Conservation (phyloP, 2,888 invertebrate genomes). For the Belgica antarctica region DNA sequence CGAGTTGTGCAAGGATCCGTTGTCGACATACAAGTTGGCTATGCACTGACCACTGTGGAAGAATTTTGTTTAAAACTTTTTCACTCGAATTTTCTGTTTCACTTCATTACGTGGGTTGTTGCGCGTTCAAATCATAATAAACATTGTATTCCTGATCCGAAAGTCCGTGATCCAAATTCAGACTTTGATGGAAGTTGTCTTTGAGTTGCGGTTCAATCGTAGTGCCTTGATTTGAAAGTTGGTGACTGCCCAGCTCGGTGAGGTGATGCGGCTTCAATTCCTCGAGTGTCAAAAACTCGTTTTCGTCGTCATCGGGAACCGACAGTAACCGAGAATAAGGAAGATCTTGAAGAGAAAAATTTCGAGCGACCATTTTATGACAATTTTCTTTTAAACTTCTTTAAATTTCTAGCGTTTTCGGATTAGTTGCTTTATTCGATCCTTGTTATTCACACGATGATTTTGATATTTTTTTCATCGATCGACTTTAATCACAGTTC, state of each 20-base stretch:
- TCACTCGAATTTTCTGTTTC: neutral
- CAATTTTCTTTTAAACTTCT: neutral
- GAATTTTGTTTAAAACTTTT: conserved; percentile 16
- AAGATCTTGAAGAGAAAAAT: conserved; percentile 54
- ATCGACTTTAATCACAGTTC: no score
- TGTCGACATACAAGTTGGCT: conserved; percentile 2
- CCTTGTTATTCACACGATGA: no score
- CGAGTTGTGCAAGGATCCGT: neutral
- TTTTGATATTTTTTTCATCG: no score
- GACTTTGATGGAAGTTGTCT: neutral
- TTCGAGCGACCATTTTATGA: conserved; percentile 52
- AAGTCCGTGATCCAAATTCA: neutral
- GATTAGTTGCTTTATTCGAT: no score
- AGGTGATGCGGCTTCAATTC: conserved; percentile 53
- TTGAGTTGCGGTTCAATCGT: neutral
- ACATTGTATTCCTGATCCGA: conserved; percentile 38
- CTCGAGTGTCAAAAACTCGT: conserved; percentile 54
- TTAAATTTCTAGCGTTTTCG: no score
- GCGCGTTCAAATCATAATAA: conserved; percentile 47
- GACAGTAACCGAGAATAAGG: conserved; percentile 54
- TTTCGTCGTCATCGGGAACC: conserved; percentile 52
- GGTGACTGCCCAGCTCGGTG: conserved; percentile 45
- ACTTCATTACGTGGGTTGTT: conserved; percentile 46
- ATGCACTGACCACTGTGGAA: neutral
- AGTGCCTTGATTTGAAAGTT: neutral